phyloP scores from a whole-genome alignment of 2,113 vertebrate genomes.

The Steatornis caripensis region DNA sequence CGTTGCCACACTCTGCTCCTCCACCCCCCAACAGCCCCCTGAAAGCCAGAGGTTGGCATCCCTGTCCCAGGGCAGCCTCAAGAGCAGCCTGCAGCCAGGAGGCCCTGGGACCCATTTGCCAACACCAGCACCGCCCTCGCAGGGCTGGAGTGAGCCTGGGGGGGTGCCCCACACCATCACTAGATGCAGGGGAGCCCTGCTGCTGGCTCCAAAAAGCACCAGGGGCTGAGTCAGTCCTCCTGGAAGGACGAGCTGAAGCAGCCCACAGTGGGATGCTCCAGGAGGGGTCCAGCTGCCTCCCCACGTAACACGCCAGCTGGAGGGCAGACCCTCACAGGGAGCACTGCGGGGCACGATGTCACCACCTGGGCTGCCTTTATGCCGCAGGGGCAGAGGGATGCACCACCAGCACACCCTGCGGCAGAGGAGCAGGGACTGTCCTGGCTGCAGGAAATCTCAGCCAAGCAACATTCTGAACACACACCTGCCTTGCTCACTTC shows the following conservation, averaged over 20 bases:
- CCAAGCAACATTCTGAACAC: not conserved
- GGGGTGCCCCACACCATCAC: not conserved
- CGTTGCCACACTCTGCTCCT: not conserved
- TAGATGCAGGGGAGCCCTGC: fast-evolving
- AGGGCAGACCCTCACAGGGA: not conserved
- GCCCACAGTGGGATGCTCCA: not conserved
- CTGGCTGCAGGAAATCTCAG: not conserved
- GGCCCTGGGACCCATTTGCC: not conserved
- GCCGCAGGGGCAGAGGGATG: not conserved
- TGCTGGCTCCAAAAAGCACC: not conserved
- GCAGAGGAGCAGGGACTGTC: not conserved
- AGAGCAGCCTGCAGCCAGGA: not conserved
- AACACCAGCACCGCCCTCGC: not conserved
- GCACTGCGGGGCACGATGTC: not conserved
- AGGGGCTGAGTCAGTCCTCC: not conserved
- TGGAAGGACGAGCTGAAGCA: not conserved
- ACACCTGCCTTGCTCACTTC: not conserved
- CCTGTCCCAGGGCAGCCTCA: not conserved
- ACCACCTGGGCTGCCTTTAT: not conserved
- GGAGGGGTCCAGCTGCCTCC: not conserved
- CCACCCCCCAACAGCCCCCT: not conserved
- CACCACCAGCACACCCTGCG: not conserved
- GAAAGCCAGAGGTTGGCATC: not conserved
- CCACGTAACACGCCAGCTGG: not conserved
- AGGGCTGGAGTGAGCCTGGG: not conserved